Conservation (phyloP, 2,888 invertebrate genomes). For the Brachyptera putata region DNA sequence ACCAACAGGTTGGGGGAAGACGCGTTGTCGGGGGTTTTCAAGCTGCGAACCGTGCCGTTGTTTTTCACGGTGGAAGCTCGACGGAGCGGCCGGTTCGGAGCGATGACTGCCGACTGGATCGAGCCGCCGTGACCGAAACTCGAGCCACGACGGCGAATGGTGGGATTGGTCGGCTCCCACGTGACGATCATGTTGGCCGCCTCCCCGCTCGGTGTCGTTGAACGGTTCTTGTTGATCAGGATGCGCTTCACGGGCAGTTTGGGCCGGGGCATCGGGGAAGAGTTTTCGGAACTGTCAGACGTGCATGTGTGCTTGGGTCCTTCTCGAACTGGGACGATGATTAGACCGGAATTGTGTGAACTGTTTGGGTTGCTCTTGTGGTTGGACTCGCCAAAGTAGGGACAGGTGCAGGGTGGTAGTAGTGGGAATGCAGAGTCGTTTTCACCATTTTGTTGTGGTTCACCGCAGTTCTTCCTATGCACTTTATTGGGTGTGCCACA, state of each 20-base stretch:
- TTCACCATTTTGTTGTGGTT: slow-evolving; percentile 39
- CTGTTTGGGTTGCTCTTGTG: slow-evolving; percentile 44
- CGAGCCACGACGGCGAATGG: slow-evolving; percentile 51
- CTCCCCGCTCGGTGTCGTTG: slow-evolving; percentile 26
- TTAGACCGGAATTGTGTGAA: slow-evolving; percentile 34
- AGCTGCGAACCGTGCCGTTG: slow-evolving; percentile 41
- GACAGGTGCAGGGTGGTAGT: slow-evolving; percentile 76
- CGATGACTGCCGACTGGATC: slow-evolving; percentile 47
- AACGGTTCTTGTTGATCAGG: background rate
- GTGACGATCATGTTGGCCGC: slow-evolving; percentile 50
- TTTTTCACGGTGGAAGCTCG: slow-evolving; percentile 56
- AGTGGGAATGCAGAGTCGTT: slow-evolving; percentile 43
- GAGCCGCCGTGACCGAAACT: slow-evolving; percentile 66
- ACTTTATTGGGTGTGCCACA: background rate
- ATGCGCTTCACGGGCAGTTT: slow-evolving; percentile 50
- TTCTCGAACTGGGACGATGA: slow-evolving; percentile 32
- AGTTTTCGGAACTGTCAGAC: too few relatives aligned
- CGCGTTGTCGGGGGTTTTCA: slow-evolving; percentile 45
- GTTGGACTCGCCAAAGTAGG: slow-evolving; percentile 70
- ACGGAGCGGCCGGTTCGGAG: slow-evolving; percentile 48
- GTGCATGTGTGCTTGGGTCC: slow-evolving; percentile 33
- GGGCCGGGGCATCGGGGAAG: too few relatives aligned
- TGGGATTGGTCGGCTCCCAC: slow-evolving; percentile 54
- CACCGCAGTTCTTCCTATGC: slow-evolving; percentile 10
- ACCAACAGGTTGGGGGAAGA: slow-evolving; percentile 52